phyloP scores from a whole-genome alignment of 2,888 invertebrate species.

The Cataglyphis cursor region DNA sequence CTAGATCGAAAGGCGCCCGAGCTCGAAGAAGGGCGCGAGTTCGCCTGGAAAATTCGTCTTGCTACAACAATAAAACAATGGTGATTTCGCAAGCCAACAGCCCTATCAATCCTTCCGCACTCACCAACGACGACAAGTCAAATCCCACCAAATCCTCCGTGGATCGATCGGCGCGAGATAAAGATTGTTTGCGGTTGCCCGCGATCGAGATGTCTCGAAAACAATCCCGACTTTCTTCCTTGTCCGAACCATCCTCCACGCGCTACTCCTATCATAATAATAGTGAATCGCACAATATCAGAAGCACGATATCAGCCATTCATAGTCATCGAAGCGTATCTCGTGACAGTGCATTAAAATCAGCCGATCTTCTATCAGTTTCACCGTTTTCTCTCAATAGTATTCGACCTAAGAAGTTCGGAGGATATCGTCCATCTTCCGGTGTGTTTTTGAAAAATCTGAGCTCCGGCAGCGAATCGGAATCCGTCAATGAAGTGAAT shows the following conservation, averaged over 20 bases:
- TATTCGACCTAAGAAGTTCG: slow-evolving; percentile 59
- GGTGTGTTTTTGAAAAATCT: slow-evolving; percentile 72
- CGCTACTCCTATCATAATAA: slow-evolving; percentile 1
- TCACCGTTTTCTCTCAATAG: slow-evolving; percentile 37
- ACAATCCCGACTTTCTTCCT: background rate
- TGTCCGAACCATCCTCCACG: slow-evolving; percentile 28
- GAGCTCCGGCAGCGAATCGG: slow-evolving; percentile 75
- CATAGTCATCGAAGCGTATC: slow-evolving; percentile 8
- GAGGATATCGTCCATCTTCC: slow-evolving; percentile 62
- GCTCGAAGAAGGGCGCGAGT: slow-evolving; percentile 72
- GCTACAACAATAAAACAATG: slow-evolving; percentile 25
- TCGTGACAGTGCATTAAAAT: slow-evolving; percentile 5
- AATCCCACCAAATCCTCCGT: background rate
- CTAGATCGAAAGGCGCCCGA: slow-evolving; percentile 63
- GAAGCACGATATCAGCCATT: background rate
- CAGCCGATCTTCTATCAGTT: slow-evolving; percentile 16
- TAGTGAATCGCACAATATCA: background rate
- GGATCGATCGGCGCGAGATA: slow-evolving; percentile 9
- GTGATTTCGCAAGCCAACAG: slow-evolving; percentile 41
- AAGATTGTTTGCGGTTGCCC: background rate
- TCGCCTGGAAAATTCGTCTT: slow-evolving; percentile 16
- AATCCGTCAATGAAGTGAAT: slow-evolving; percentile 29
- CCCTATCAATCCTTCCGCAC: background rate
- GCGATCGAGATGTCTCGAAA: slow-evolving; percentile 7
- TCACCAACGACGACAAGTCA: slow-evolving; percentile 20